A percentile compares a stretch with the other conserved stretches of the same genome.
Evolutionary conservation across 2,888 invertebrate genomes (phyloP).

Genomic region (Pristionchus entomophagus): DNA sequence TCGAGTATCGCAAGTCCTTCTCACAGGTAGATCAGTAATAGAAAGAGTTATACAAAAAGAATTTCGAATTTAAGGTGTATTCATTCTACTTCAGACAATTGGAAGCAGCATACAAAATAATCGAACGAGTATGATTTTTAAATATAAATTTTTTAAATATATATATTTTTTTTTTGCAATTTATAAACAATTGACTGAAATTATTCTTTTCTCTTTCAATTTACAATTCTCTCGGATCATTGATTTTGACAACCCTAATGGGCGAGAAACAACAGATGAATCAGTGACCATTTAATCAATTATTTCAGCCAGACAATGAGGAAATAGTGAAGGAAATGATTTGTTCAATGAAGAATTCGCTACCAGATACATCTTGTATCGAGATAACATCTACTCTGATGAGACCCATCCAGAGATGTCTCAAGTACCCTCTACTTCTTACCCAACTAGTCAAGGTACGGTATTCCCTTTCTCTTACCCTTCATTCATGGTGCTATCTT

Average conservation of each 20-base stretch:
- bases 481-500: not conserved
- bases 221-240: too few species aligned
- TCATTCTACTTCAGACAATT: not conserved
- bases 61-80: slow-evolving; percentile 2
- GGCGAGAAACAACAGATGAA: too few species aligned
- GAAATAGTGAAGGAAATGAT: not conserved
- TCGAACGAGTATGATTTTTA: too few species aligned
- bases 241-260: too few species aligned
- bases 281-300: too few species aligned
- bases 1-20: not conserved
- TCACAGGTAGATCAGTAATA: too few species aligned
- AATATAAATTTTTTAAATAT: too few species aligned
- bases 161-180: too few species aligned
- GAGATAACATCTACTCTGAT: slow-evolving; percentile 12
- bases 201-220: too few species aligned
- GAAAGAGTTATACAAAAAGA: too few species aligned
- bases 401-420: slow-evolving; percentile 49
- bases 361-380: not conserved
- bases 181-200: too few species aligned
- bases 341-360: not conserved
- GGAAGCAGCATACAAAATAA: not conserved
- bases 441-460: slow-evolving; percentile 69
- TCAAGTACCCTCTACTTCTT: slow-evolving; percentile 73
- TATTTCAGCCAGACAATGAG: not conserved
- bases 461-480: not conserved